Percentiles rank a stretch among this genome's conserved stretches.
Evolutionary conservation across 2,797 vertebrate genomes (phyloP).

Genomic region (Ctenosaura bakeri): DNA sequence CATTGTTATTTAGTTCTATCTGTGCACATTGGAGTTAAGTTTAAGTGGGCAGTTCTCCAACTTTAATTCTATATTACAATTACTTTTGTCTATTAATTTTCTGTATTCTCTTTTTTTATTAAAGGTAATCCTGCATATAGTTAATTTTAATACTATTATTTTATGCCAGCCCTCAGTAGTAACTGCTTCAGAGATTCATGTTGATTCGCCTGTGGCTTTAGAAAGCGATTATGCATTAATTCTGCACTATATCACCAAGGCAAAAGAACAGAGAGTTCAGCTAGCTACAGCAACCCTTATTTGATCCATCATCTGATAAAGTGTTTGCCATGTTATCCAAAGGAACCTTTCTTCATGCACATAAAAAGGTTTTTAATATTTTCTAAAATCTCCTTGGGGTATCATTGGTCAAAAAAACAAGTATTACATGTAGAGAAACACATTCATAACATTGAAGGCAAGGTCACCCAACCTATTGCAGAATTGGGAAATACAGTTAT

Average conservation of each 20-base stretch:
- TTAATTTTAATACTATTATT: conserved; percentile 1
- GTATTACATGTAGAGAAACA: not conserved
- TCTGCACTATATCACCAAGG: not conserved
- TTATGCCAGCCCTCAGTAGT: not conserved
- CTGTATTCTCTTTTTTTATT: not conserved
- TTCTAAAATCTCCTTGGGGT: not conserved
- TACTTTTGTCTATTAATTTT: not conserved
- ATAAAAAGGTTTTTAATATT: not conserved
- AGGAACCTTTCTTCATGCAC: not conserved
- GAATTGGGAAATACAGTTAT: not conserved
- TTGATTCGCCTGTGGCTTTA: not conserved
- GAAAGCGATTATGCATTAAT: not conserved
- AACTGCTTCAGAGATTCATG: not conserved
- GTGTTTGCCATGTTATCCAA: not conserved
- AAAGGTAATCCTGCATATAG: not conserved
- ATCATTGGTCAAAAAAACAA: not conserved
- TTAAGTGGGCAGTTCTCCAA: not conserved
- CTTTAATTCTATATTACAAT: not conserved
- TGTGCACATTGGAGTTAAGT: no score
- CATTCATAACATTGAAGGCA: not conserved
- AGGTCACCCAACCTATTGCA: not conserved
- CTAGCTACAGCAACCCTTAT: not conserved
- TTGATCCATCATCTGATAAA: not conserved
- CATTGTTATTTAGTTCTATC: no score
- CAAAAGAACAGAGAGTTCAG: not conserved